Evolutionary conservation across 2,888 invertebrate species (phyloP).

Genomic region (Tenthredo livida): DNA sequence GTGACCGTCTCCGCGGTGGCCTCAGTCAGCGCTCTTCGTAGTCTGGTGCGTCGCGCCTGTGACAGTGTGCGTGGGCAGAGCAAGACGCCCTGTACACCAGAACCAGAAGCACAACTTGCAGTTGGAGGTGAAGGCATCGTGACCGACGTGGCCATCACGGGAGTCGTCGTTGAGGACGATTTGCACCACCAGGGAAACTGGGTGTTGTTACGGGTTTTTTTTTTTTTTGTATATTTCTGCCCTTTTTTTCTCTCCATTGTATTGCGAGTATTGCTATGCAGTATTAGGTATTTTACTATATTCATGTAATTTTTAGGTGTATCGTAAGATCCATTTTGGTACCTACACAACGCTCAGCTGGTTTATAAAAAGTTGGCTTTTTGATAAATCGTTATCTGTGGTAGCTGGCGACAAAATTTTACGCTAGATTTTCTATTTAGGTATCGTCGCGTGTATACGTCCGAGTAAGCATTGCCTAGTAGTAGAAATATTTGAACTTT

Average conservation of each 20-base stretch:
- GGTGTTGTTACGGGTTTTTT: conserved; percentile 66
- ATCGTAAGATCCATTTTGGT: background rate
- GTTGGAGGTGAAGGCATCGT: conserved; percentile 64
- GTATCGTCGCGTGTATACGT: background rate
- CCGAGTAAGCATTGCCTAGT: background rate
- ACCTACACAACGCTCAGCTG: background rate
- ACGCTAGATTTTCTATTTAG: background rate
- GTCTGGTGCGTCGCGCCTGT: conserved; percentile 91
- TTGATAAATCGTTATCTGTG: background rate
- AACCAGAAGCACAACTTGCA: conserved; percentile 65
- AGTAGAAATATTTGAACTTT: background rate
- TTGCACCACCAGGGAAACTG: conserved; percentile 78
- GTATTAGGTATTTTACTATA: background rate
- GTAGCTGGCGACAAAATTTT: background rate
- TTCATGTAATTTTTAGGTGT: background rate
- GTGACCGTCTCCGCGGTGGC: conserved; percentile 92
- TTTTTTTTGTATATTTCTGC: conserved; percentile 9
- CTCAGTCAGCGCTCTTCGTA: conserved; percentile 94
- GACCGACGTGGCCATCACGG: conserved; percentile 70
- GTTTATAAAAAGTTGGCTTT: background rate
- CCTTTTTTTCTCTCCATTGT: background rate
- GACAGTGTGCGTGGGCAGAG: conserved; percentile 95
- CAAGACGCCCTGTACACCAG: conserved; percentile 87
- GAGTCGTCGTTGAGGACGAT: conserved; percentile 74
- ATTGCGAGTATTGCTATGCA: background rate